Percentiles rank a stretch among this genome's conserved stretches.
Evolutionary conservation across 2,888 invertebrate species (phyloP).

Genomic region (Toxonevra muliebris): DNA sequence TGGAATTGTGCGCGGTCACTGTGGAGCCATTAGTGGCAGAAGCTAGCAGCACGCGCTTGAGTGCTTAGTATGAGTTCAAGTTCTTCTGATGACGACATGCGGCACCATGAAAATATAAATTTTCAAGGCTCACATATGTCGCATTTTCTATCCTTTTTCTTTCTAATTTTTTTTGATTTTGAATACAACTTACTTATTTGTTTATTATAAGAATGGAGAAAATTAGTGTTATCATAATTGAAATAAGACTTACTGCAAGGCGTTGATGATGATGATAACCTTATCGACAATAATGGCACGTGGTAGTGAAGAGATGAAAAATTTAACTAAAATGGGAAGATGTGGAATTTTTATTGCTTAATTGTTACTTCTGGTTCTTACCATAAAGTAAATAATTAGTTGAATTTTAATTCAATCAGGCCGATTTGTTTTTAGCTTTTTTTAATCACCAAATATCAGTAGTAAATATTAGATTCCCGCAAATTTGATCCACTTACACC

Average conservation of each 20-base stretch:
- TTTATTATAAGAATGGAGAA: not conserved
- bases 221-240: not conserved
- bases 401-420: no score
- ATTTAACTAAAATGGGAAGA: no score
- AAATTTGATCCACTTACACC: no score
- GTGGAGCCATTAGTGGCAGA: slow-evolving; percentile 50
- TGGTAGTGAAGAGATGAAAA: not conserved
- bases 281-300: slow-evolving; percentile 29
- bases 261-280: slow-evolving; percentile 27
- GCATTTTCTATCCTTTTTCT: slow-evolving; percentile 22
- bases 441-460: no score
- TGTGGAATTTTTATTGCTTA: no score
- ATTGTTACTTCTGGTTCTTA: no score
- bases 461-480: no score
- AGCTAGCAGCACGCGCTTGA: slow-evolving; percentile 3
- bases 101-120: slow-evolving; percentile 58
- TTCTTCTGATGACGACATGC: slow-evolving; percentile 30
- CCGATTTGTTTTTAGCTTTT: no score
- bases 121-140: slow-evolving; percentile 56
- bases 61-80: not conserved
- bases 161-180: not conserved
- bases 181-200: not conserved
- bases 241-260: slow-evolving; percentile 12
- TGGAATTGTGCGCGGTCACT: slow-evolving; percentile 47
- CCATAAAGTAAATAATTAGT: no score